Evolutionary conservation across 2,113 vertebrate genomes (phyloP), one percentile per base, ranked within the genome.

Genomic region (Nothobranchius kuhntae): DNA sequence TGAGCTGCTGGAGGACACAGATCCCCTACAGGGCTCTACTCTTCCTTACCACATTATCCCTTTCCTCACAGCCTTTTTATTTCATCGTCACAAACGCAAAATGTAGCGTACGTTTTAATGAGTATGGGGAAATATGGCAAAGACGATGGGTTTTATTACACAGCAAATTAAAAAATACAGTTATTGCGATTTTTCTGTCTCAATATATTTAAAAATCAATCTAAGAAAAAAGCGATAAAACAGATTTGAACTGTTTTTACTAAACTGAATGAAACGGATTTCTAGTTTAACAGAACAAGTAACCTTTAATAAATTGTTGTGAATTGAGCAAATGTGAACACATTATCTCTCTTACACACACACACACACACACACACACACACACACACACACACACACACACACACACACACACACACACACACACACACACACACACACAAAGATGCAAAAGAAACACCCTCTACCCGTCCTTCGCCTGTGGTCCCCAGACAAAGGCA

Each of bases 401-500:
- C 30, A 30, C 30, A 30, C 30, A 30, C 30, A 30, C 30, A 30
- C 30, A 30, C 30, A 30, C 30, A 30, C 30, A 44, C 7, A 66
- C 15, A 52, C 0, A 13, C 53, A 60, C 61, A 78, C 9, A 48
- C 57, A 46, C 52, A 26, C 53, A 35, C 45, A 56, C 40, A 69
- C 36, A 11, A 53, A 68, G 54, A 71, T 71, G 75, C 81, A 75
- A 75, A 78, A 62, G 71, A 68, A 81, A 75, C 77, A 65, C 59
- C 40, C 73, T 38, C 71, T 58, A 67, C 66, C 61, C 26, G 5
- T 64, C 68, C 76, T 81, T 76, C 53, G 67, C 58, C 62, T 45
- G 12, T 17, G 50, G 62, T 86, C 65, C 82, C 74, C 71, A 84
- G 83, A 90, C 87, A 91, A 91, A 91, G 88, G 73, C 81, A 75